Conservation (phyloP, 2,888 invertebrate genomes). For the Lasioglossum villosulum region DNA sequence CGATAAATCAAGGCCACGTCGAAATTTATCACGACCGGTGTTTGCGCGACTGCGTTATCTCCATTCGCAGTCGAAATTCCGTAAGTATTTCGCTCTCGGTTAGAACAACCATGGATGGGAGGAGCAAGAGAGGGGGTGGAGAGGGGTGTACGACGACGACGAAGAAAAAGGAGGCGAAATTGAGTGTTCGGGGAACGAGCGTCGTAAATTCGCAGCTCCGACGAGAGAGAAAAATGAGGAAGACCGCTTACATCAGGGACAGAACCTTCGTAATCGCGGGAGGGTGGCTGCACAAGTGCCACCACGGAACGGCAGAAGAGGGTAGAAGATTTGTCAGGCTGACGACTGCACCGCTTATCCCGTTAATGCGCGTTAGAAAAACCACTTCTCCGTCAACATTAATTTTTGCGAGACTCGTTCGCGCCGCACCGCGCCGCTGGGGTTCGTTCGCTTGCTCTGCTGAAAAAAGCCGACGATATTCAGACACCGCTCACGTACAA, state of each 20-base stretch:
- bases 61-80: neutral
- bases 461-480: constrained; percentile 1
- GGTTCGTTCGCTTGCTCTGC: neutral
- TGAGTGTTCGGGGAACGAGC: constrained; percentile 6
- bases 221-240: constrained; percentile 19
- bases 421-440: neutral
- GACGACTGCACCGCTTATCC: constrained; percentile 68
- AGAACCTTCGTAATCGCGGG: constrained; percentile 41
- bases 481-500: neutral
- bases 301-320: constrained; percentile 53
- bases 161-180: constrained; percentile 5
- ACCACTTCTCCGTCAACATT: constrained; percentile 19
- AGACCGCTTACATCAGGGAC: constrained; percentile 26
- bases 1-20: constrained; percentile 3
- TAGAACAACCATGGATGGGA: neutral
- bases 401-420: neutral
- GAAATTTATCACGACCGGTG: constrained; percentile 1
- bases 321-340: constrained; percentile 67
- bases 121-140: neutral
- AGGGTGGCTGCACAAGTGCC: constrained; percentile 49
- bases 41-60: neutral
- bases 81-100: neutral
- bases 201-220: constrained; percentile 1
- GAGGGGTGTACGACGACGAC: neutral
- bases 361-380: constrained; percentile 68